These are phyloP conservation scores for Agrotis segetum DNA, from an alignment of 2,888 invertebrate species.

Conservation along the genomic window DNA sequence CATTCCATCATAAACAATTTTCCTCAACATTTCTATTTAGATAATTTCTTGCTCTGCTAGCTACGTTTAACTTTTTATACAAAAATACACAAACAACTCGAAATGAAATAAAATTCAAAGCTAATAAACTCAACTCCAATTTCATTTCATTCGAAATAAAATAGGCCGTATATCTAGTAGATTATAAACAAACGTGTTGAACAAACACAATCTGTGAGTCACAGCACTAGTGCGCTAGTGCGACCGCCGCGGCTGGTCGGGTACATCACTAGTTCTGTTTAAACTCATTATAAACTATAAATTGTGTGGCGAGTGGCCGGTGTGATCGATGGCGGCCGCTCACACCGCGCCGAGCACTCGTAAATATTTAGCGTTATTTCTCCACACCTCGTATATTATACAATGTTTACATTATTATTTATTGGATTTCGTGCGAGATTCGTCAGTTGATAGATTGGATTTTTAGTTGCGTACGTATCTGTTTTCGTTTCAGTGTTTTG, in stretches of 20 bases:
- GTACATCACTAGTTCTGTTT: conserved; percentile 54
- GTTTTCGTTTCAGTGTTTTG: conserved; percentile 39
- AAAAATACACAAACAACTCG: conserved; percentile 6
- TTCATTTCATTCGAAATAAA: conserved; percentile 31
- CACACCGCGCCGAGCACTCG: conserved; percentile 51
- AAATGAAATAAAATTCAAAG: conserved; percentile 20
- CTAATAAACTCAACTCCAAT: conserved; percentile 18
- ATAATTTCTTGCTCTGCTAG: background rate
- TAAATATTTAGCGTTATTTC: conserved; percentile 55
- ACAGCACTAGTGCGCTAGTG: conserved; percentile 30
- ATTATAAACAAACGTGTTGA: conserved; percentile 32
- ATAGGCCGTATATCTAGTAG: conserved; percentile 11
- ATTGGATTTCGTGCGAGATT: conserved; percentile 50
- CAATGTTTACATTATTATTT: conserved; percentile 61
- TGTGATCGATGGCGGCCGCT: conserved; percentile 66
- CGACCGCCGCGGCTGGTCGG: background rate
- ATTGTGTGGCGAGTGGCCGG: conserved; percentile 63
- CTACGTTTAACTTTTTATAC: background rate
- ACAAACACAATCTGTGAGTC: conserved; percentile 25
- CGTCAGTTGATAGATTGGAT: conserved; percentile 52
- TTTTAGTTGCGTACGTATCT: conserved; percentile 42
- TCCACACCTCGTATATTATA: conserved; percentile 55
- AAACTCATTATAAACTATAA: conserved; percentile 70
- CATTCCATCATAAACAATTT: background rate
- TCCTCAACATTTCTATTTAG: conserved; percentile 1